Base-by-base conservation (phyloP, 2,113 vertebrate genomes). In the Paradoxurus hermaphroditus region DNA sequence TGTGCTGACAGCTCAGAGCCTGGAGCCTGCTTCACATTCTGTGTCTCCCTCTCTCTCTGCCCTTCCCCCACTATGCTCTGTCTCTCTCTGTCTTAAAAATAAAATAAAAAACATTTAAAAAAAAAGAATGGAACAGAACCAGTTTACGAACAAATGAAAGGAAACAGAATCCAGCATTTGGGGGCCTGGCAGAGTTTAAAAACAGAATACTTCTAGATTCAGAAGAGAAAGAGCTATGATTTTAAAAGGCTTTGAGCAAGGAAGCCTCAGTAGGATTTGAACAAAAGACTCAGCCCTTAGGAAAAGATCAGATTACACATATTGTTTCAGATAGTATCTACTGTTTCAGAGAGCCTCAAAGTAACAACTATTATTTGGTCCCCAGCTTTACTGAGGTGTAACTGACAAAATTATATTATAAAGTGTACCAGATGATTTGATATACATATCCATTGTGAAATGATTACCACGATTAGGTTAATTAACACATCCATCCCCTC, bases 211-310 rank as follows among this genome's bases (percentile, higher is more conserved):
- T 95, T 39, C 34, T 70, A 53, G 16, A 94, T 78, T 95, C 34
- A 56, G 34, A 56, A 88, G 59, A 77, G 95, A 59, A 79, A 91
- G 49, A 84, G 2, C 56, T 27, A 34, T 65, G 23, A 67, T 63
- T 96, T 87, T 79, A 67, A 95, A 84, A 85, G 77, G 5, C n/a
- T 97, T 85, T 97, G 86, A 93, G 77, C 39, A 75, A 34, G 12
- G 34, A 95, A 86, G 25, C 49, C 31, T n/a, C 7, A 31, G 25
- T 63, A 86, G 31, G 41, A 65, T 90, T 87, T 72, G 15, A 78
- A 70, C 31, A 65, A 90, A 90, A 36, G 51, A 92, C 59, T 90
- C 41, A 39, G 41, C 51, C 36, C 10, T 90, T 86, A 79, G 34
- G 79, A 44, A 82, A 85, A 86, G 67, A 94, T 59, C 31, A 90